These are phyloP conservation scores for Acheta domesticus DNA, from an alignment of 2,888 invertebrate species.

Conservation along the genomic window DNA sequence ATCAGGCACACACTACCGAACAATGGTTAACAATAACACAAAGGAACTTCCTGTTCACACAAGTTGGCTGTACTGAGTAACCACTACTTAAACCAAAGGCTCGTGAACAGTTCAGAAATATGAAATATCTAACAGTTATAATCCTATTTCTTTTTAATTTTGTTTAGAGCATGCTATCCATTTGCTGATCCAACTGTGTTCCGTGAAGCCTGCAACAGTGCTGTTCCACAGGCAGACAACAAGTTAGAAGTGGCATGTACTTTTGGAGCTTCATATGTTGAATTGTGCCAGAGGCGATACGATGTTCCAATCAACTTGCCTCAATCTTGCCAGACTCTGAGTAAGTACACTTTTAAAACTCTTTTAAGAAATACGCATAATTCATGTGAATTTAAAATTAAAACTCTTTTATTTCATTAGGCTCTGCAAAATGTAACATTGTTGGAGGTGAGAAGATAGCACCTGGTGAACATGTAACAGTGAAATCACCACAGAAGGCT, in stretches of 20 bases:
- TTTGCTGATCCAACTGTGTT: slow-evolving; percentile 51
- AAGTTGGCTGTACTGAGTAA: too few species aligned
- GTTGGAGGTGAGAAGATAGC: slow-evolving; percentile 49
- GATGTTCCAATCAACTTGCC: not conserved
- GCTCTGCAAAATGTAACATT: slow-evolving; percentile 23
- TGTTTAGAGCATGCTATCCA: slow-evolving; percentile 50
- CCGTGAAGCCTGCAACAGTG: slow-evolving; percentile 72
- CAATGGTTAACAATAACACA: too few species aligned
- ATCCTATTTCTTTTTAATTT: not conserved
- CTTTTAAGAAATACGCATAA: too few species aligned
- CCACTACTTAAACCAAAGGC: too few species aligned
- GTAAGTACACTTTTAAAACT: not conserved
- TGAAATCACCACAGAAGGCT: slow-evolving; percentile 66
- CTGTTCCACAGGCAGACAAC: slow-evolving; percentile 54
- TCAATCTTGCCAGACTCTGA: not conserved
- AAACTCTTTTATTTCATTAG: not conserved
- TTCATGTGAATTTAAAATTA: too few species aligned
- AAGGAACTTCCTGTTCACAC: too few species aligned
- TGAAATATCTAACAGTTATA: too few species aligned
- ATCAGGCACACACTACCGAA: too few species aligned
- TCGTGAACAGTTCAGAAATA: too few species aligned
- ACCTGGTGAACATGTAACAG: slow-evolving; percentile 61
- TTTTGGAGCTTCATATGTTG: slow-evolving; percentile 66
- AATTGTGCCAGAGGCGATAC: slow-evolving; percentile 52
- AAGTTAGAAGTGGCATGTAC: slow-evolving; percentile 59